Conservation (phyloP, 2,113 vertebrate genomes). For the Pongo abelii region DNA sequence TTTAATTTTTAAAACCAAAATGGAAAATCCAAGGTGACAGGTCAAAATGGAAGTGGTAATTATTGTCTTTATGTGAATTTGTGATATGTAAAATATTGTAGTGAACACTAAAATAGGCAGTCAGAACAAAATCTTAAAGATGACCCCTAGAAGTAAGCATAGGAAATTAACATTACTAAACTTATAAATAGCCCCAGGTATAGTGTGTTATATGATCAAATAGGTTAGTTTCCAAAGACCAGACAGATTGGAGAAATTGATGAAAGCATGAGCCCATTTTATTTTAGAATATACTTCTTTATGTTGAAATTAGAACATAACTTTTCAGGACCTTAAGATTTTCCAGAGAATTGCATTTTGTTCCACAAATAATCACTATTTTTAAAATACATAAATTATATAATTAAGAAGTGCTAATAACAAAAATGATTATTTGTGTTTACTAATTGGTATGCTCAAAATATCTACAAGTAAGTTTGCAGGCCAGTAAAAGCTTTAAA, state of each 20-base stretch:
- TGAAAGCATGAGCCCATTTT: neutral
- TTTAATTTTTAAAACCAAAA: constrained; percentile 2
- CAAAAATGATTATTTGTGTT: neutral
- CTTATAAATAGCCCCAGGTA: neutral
- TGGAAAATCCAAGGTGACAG: neutral
- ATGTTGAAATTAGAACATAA: neutral
- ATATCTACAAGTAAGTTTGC: neutral
- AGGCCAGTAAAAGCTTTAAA: neutral
- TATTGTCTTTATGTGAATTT: neutral
- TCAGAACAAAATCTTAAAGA: neutral
- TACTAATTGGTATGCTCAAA: neutral
- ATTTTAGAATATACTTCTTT: neutral
- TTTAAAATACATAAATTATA: neutral
- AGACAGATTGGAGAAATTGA: neutral
- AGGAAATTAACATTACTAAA: neutral
- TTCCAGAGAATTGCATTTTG: neutral
- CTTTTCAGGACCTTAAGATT: neutral
- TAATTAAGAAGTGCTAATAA: neutral
- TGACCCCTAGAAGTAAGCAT: neutral
- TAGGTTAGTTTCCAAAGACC: neutral
- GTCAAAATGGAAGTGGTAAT: neutral
- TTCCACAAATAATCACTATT: neutral
- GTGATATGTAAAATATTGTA: neutral
- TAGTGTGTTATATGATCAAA: neutral
- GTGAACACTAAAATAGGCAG: neutral